Evolutionary conservation across 1,140 invertebrate genomes (phyloP), one percentile per base, ranked within the genome.

Genomic region (Pseudomyrmex flavicornis): DNA sequence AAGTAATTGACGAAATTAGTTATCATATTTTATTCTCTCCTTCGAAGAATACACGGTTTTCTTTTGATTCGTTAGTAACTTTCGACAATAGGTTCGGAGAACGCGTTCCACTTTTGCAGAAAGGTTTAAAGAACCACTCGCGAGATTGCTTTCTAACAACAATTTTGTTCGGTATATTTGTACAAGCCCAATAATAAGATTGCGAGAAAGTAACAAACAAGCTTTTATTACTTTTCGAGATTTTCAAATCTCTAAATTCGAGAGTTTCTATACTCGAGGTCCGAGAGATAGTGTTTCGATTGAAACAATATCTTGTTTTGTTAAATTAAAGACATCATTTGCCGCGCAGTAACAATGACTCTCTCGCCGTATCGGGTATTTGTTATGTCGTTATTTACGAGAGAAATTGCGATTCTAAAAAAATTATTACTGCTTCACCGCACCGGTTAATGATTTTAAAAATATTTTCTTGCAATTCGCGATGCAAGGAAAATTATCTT

Each of bases 41-140:
- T 65, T 44, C n/a, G 8, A n/a, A 54, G 35, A 17, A n/a, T 7
- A 52, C n/a, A 26, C 1, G 26, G 8, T 44, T 20, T 20, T 76
- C 22, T 44, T 13, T 66, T 20, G 12, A 35, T 22, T 65, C 59
- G 26, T 65, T 5, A 48, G 22, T 52, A 50, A 76, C 59, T 76
- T 63, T 26, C 35, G 35, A 76, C 62, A 76, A 76, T 76, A 66
- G 48, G 35, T 66, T 17, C 17, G 5, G 35, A 35, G 35, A 35
- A 35, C 35, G 5, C 35, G 35, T 35, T 35, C 35, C 5, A 76
- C 73, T 63, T 76, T 62, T 50, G 44, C 13, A 15, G 26, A 44
- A 54, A 76, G 74, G 35, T 44, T 76, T 76, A 66, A 76, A 66
- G 48, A 54, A 54, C 1, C 62, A 54, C 61, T 76, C 63, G 17